Base-by-base conservation (phyloP, 2,113 vertebrate genomes). In the Chlamydotis undulata region DNA sequence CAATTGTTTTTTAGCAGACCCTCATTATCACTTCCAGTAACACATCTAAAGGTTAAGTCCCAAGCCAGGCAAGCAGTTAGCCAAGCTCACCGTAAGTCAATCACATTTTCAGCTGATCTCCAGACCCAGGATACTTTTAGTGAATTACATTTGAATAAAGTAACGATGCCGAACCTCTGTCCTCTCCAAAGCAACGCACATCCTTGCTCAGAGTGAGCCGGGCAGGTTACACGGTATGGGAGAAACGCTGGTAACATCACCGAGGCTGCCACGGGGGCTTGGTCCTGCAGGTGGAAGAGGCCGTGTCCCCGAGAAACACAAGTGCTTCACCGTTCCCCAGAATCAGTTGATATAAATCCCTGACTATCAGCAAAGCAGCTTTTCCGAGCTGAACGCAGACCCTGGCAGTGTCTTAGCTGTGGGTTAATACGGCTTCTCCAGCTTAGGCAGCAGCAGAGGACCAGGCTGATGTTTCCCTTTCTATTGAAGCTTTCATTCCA, bases 351-450 rank as follows among this genome's bases (percentile, higher is more conserved):
- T 56, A 50, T 6, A 78, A 83, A 79, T 26, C 68, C 67, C 45
- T 26, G 25, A 19, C 47, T 47, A 21, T 1, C 26, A 52, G 63
- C 63, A 84, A 84, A 81, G 84, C 9, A 83, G 56, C 77, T 61
- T 87, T 83, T 64, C 33, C 50, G 29, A 33, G 81, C 60, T 75
- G 50, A 89, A 39, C 76, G 89, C 28, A 79, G 85, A 65, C 76
- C 60, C 35, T 26, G 16, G 56, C 2, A 2, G 39, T 83, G 76
- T 79, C 89, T 86, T 43, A n/a, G 80, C 88, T 24, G 53, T 0
- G 39, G 56, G 56, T 63, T 78, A 83, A 82, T 50, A 9, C 2
- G 3, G 43, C 17, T 82, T 77, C 70, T 19, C 29, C 12, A 39
- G 50, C 76, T 69, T 19, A 70, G 37, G 8, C 33, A 22, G 71